Evolutionary conservation across 2,797 vertebrate genomes (phyloP), one percentile per base, ranked within the genome.

Genomic region (Xenentodon cancila): DNA sequence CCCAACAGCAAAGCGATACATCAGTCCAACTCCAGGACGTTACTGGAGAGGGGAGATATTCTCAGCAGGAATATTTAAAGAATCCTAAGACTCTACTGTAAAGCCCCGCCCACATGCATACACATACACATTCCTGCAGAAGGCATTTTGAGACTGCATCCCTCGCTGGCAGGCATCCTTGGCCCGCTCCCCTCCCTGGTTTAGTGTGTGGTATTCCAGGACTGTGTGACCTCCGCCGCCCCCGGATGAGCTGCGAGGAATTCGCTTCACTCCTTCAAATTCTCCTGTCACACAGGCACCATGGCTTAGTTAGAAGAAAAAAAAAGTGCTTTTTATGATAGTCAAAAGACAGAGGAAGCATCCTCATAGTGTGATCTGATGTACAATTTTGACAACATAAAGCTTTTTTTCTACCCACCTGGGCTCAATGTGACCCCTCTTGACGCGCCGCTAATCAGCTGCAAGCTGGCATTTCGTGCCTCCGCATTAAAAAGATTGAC

Each of bases 101-200:
- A 52, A 16, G 32, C 13, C 20, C 13, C 34, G 0, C 11, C 0
- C 37, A 7, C 43, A 30, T 60, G 52, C 63, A 56, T 20, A 59
- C 62, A 42, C 49, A 68, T 46, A 30, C 68, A 62, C 58, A 66
- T 68, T 58, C 67, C 53, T 55, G 37, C 63, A 69, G 68, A 76
- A 78, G 75, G 76, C 69, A 87, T 85, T 63, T 62, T 0, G 50
- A 64, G 67, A 53, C 56, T 63, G 69, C 49, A 32, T 58, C 72
- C 70, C 66, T 54, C 57, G 5, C n/a, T 53, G 37, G 34, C 68
- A 52, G 71, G 78, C 71, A 71, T 77, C 68, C 49, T 43, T 2
- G 68, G 66, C 21, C 66, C 9, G 45, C 56, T 32, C 59, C 65
- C 71, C 68, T 54, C 77, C 63, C 70, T 0, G 2, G 13, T 21